These are phyloP conservation scores for Tenthredo livida DNA, from an alignment of 2,888 invertebrate genomes.

Conservation along the genomic window DNA sequence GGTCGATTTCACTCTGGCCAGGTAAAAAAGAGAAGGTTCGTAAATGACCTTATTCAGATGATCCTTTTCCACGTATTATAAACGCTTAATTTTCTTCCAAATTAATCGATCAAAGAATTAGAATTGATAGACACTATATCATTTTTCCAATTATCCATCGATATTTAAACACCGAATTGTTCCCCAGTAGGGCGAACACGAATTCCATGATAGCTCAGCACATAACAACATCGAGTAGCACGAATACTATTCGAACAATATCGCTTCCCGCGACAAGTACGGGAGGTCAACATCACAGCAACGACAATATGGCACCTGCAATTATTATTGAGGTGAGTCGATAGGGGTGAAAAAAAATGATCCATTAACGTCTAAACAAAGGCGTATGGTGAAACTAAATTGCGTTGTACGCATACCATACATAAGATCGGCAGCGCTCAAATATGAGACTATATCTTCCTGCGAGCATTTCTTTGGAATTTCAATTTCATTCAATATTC, in stretches of 20 bases:
- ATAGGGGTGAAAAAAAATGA: slow-evolving; percentile 50
- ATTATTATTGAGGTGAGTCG: slow-evolving; percentile 70
- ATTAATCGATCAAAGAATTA: neutral
- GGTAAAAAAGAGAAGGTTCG: slow-evolving; percentile 75
- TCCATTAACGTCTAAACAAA: neutral
- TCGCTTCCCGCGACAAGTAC: slow-evolving; percentile 68
- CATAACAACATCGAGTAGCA: slow-evolving; percentile 68
- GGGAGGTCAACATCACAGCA: slow-evolving; percentile 69
- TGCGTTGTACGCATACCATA: slow-evolving; percentile 26
- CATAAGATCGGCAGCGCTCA: slow-evolving; percentile 8
- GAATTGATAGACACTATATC: neutral
- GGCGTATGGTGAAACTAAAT: neutral
- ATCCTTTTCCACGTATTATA: neutral
- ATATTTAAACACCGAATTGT: neutral
- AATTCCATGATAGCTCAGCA: slow-evolving; percentile 69
- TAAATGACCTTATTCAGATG: slow-evolving; percentile 51
- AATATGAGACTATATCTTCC: neutral
- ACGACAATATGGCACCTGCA: slow-evolving; percentile 70
- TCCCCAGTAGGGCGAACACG: slow-evolving; percentile 65
- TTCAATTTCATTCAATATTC: neutral
- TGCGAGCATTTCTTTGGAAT: neutral
- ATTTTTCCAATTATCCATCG: neutral
- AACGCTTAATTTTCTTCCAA: neutral
- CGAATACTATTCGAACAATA: slow-evolving; percentile 70
- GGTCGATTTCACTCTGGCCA: slow-evolving; percentile 94